Evolutionary conservation across 1,140 invertebrate genomes (phyloP).

Genomic region (Micrasema longulum): DNA sequence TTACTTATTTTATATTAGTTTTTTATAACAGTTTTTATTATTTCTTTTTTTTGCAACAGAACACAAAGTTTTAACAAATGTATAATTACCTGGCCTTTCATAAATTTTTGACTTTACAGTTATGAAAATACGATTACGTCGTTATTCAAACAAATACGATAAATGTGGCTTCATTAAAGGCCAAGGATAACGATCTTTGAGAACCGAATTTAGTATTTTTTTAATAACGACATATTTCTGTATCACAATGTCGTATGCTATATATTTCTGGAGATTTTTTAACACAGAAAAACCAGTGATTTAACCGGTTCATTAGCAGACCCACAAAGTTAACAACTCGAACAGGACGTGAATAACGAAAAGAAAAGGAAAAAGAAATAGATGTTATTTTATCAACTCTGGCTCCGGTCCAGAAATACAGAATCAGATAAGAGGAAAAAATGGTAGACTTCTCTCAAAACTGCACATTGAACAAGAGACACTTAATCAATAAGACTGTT

Average conservation of each 20-base stretch:
- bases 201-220: too few species aligned
- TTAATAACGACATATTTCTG: not conserved
- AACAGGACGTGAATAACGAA: constrained; percentile 20
- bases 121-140: not conserved
- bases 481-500: too few species aligned
- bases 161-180: not conserved
- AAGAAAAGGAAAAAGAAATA: constrained; percentile 25
- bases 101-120: not conserved
- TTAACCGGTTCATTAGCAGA: constrained; percentile 14
- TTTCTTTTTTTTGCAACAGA: not conserved
- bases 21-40: too few species aligned
- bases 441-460: too few species aligned
- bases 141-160: not conserved
- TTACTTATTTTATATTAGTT: too few species aligned
- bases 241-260: not conserved
- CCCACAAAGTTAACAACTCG: not conserved
- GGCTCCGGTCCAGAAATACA: constrained; percentile 18
- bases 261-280: not conserved
- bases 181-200: not conserved
- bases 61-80: not conserved
- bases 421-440: too few species aligned
- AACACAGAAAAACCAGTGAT: not conserved
- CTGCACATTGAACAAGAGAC: too few species aligned
- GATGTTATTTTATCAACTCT: constrained; percentile 24
- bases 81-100: not conserved